Conservation (phyloP, 2,888 invertebrate genomes). For the Abrostola tripartita region DNA sequence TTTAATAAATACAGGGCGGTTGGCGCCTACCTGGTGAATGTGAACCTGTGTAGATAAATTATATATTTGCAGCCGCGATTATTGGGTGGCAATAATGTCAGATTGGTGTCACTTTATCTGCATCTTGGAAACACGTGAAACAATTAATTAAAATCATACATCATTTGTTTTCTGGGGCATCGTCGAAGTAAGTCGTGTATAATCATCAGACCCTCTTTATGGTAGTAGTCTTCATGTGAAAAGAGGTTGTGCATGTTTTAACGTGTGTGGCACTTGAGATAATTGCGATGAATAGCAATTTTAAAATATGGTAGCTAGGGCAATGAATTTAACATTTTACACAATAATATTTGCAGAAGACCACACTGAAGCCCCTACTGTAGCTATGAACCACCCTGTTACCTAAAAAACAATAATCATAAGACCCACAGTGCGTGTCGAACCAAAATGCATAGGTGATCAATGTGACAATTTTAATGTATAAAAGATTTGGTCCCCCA, state of each 20-base stretch:
- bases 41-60: conserved; percentile 43
- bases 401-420: too few relatives aligned
- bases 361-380: too few relatives aligned
- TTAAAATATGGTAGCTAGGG: too few relatives aligned
- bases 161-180: conserved; percentile 15
- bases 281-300: too few relatives aligned
- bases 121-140: conserved; percentile 9
- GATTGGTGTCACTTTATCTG: conserved; percentile 49
- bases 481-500: too few relatives aligned
- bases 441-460: too few relatives aligned
- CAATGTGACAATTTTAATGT: too few relatives aligned
- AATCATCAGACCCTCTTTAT: not conserved
- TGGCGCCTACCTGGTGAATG: conserved; percentile 44
- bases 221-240: not conserved
- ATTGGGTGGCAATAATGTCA: conserved; percentile 45
- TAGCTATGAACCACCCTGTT: too few relatives aligned
- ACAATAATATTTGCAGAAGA: too few relatives aligned
- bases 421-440: too few relatives aligned
- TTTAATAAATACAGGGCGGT: conserved; percentile 75
- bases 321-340: too few relatives aligned
- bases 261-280: not conserved
- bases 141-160: conserved; percentile 13
- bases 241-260: not conserved
- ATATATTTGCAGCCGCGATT: conserved; percentile 36
- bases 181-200: not conserved